phyloP scores from a whole-genome alignment of 2,888 invertebrate genomes.

The Tinea pellionella region DNA sequence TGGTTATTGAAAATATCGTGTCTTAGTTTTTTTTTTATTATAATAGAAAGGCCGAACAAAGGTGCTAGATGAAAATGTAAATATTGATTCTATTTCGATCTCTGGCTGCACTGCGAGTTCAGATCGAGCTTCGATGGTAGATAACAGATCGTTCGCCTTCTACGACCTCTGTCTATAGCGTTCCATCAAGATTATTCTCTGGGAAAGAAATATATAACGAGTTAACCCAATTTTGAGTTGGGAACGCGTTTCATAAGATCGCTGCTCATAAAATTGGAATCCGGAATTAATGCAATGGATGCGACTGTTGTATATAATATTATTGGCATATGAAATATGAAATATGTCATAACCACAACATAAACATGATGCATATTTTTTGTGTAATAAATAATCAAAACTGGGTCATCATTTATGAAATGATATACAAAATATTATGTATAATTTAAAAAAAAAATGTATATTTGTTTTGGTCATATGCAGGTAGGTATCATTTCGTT shows the following conservation, averaged over 20 bases:
- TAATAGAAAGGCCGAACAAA: background rate
- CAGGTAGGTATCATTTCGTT: conserved; percentile 5
- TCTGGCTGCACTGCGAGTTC: conserved; percentile 35
- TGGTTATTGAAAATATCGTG: background rate
- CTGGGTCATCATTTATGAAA: background rate
- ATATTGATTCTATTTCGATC: conserved; percentile 22
- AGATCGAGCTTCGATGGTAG: conserved; percentile 40
- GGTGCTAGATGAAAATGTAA: conserved; percentile 14
- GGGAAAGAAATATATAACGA: conserved; percentile 29
- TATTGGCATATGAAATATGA: background rate
- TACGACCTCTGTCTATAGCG: conserved; percentile 30
- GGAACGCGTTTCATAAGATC: background rate
- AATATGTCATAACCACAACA: background rate
- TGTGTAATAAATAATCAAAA: background rate
- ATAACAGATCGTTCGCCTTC: conserved; percentile 27
- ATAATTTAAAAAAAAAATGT: background rate
- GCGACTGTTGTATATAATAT: background rate
- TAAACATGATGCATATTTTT: background rate
- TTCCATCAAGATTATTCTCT: conserved; percentile 24
- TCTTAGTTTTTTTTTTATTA: background rate
- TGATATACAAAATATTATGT: background rate
- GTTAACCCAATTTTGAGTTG: background rate
- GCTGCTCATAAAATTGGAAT: conserved; percentile 48
- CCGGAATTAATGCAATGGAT: conserved; percentile 24
- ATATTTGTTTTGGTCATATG: background rate